Conservation (phyloP, 1,140 invertebrate genomes). For the Nasonia giraulti region DNA sequence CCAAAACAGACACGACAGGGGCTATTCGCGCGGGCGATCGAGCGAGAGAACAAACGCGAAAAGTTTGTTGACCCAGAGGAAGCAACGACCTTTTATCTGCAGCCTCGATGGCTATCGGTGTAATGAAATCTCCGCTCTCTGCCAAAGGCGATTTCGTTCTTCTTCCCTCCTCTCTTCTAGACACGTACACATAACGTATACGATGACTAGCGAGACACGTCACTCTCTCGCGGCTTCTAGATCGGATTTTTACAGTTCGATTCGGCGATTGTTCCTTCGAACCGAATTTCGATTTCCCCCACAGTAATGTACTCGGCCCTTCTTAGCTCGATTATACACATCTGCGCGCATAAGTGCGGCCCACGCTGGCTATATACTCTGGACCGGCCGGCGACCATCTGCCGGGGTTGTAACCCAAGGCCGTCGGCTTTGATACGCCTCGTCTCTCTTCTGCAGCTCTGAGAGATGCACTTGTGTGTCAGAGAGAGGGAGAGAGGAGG, state of each 20-base stretch:
- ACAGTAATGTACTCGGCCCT: no score
- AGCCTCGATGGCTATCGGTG: conserved; percentile 11
- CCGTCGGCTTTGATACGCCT: conserved; percentile 26
- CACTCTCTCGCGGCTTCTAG: not conserved
- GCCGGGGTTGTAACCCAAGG: conserved; percentile 37
- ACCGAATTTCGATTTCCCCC: not conserved
- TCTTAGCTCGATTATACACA: conserved; percentile 11
- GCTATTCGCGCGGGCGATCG: no score
- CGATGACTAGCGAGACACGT: conserved; percentile 6
- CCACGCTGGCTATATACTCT: not conserved
- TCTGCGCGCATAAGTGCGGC: not conserved
- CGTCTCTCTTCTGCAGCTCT: not conserved
- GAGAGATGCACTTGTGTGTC: not conserved
- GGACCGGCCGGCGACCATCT: conserved; percentile 1
- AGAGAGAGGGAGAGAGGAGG: not conserved
- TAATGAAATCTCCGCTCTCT: conserved; percentile 25
- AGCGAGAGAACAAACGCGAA: not conserved
- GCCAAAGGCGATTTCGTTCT: conserved; percentile 17
- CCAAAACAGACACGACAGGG: no score
- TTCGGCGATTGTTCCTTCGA: not conserved
- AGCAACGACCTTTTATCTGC: conserved; percentile 16
- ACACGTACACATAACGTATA: not conserved
- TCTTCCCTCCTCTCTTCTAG: not conserved
- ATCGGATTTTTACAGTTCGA: conserved; percentile 9
- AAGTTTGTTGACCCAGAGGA: conserved; percentile 37